A percentile compares a stretch with the other conserved stretches of the same genome.
These are phyloP conservation scores for Drosophila rufa DNA, from an alignment of 1,140 invertebrate genomes.

Conservation along the genomic window DNA sequence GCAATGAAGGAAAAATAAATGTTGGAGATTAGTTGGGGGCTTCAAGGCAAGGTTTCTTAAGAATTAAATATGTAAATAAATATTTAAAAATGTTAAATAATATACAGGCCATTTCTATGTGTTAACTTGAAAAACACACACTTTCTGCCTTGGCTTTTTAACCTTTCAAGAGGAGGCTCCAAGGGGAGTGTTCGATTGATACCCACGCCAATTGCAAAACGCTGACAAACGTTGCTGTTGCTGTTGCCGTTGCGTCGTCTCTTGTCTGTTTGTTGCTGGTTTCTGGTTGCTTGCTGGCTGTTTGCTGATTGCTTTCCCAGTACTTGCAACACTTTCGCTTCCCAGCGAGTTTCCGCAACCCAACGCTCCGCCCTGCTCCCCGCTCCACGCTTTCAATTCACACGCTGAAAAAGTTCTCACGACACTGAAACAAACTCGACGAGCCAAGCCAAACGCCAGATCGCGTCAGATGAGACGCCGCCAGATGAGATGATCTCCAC, in stretches of 20 bases:
- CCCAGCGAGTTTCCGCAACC: constrained; percentile 35
- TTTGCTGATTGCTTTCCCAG: constrained; percentile 50
- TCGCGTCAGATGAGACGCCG: constrained; percentile 48
- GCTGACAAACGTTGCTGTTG: constrained; percentile 20
- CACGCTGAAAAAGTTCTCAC: constrained; percentile 81
- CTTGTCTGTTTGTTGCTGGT: constrained; percentile 20
- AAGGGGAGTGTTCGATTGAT: constrained; percentile 28
- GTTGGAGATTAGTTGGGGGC: constrained; percentile 34
- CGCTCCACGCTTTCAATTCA: constrained; percentile 63
- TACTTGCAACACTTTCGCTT: constrained; percentile 59
- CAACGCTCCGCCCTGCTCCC: not conserved
- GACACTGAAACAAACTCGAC: constrained; percentile 68
- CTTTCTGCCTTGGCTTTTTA: not conserved
- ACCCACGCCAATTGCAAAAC: constrained; percentile 42
- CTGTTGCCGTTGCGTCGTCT: constrained; percentile 5
- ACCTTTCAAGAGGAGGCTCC: not conserved
- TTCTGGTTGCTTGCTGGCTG: constrained; percentile 27
- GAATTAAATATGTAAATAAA: not conserved
- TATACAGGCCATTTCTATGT: not conserved
- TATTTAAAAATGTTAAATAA: not conserved
- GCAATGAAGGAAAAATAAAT: constrained; percentile 46
- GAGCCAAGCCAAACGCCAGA: constrained; percentile 13
- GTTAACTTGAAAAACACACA: too few species aligned
- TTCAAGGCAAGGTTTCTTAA: not conserved
- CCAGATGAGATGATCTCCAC: constrained; percentile 55